Conservation (phyloP, 2,797 vertebrate species). For the Anomalospiza imberbis region DNA sequence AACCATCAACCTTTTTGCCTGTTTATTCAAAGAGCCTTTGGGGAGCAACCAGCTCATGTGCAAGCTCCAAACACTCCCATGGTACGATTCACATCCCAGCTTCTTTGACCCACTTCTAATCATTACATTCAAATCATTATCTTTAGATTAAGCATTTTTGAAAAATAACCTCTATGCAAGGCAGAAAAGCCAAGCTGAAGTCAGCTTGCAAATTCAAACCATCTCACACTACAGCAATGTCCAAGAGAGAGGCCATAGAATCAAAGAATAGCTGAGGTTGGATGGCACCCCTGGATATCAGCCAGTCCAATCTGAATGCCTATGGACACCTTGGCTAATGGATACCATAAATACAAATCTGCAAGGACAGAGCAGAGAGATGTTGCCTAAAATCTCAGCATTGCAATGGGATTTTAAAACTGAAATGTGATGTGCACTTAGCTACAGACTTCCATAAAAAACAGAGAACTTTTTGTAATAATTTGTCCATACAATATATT, state of each 20-base stretch:
- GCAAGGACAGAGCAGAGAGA: neutral
- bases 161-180: neutral
- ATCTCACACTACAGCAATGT: neutral
- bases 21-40: neutral
- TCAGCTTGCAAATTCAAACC: neutral
- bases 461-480: neutral
- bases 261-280: neutral
- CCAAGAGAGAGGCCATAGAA: neutral
- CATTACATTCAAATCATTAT: neutral
- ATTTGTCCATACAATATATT: neutral
- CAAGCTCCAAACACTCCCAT: neutral
- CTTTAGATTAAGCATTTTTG: neutral
- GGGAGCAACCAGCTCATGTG: neutral
- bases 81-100: neutral
- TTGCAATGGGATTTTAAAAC: neutral
- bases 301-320: neutral
- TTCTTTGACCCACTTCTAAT: slow-evolving; percentile 1
- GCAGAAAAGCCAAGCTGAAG: neutral
- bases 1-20: neutral
- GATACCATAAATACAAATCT: neutral
- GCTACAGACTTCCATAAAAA: neutral
- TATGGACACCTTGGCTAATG: neutral
- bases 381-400: neutral
- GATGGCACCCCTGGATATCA: neutral
- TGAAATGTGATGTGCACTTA: neutral